Evolutionary conservation across 2,797 vertebrate species (phyloP).

Genomic region (Falco berigora): DNA sequence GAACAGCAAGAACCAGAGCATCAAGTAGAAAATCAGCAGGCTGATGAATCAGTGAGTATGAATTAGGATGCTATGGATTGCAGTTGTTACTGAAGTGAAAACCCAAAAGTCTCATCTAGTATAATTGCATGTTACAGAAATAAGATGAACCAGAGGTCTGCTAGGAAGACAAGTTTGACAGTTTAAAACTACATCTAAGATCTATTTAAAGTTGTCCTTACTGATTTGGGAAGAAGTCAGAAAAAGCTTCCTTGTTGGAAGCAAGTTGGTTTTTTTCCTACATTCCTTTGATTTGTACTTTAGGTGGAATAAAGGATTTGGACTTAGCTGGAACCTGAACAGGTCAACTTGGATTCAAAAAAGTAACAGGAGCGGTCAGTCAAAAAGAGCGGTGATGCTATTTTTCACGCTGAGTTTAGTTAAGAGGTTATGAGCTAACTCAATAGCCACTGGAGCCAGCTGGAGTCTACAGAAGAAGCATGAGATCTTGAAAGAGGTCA

Average conservation of each 20-base stretch:
- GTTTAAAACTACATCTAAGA: background rate
- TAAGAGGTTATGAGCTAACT: background rate
- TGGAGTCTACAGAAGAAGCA: background rate
- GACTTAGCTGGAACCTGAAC: background rate
- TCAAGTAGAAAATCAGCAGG: conserved; percentile 54
- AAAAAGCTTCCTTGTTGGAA: background rate
- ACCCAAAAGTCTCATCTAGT: background rate
- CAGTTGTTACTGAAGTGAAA: background rate
- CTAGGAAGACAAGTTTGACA: background rate
- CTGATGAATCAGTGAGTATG: conserved; percentile 58
- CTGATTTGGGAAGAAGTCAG: background rate
- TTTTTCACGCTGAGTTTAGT: background rate
- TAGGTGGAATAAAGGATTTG: background rate
- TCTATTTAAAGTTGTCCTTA: background rate
- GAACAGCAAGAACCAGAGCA: conserved; percentile 61
- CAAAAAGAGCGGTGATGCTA: background rate
- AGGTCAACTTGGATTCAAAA: background rate
- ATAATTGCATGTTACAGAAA: background rate
- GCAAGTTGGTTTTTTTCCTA: background rate
- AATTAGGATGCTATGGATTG: background rate
- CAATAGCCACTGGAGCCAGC: background rate
- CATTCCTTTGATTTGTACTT: background rate
- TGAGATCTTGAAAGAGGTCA: background rate
- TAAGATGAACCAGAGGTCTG: background rate
- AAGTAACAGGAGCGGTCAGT: background rate